Evolutionary conservation across 2,888 invertebrate genomes (phyloP).

Genomic region (Trisateles emortualis): DNA sequence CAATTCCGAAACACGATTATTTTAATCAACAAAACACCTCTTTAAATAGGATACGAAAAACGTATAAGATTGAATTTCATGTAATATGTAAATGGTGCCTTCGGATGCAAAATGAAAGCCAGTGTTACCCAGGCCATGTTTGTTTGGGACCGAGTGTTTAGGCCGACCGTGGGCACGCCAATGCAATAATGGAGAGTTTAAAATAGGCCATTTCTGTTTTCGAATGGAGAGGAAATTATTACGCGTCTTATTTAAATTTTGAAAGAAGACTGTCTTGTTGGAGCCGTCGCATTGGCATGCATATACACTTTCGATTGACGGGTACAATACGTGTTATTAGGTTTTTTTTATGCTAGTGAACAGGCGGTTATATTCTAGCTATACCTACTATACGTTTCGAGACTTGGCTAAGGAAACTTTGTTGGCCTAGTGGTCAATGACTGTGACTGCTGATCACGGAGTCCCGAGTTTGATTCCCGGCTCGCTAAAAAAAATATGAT

Average conservation of each 20-base stretch:
- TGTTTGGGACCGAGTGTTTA: conserved; percentile 48
- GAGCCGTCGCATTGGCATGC: no score
- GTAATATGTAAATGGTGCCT: conserved; percentile 45
- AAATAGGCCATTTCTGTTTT: neutral
- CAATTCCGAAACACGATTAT: no score
- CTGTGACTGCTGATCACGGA: no score
- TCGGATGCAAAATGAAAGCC: conserved; percentile 30
- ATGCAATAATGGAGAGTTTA: conserved; percentile 4
- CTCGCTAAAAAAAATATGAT: no score
- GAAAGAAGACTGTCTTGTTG: neutral
- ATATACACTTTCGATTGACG: no score
- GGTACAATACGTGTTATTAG: no score
- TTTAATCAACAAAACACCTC: neutral
- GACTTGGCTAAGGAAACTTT: no score
- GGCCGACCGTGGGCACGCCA: conserved; percentile 10
- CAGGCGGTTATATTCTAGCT: no score
- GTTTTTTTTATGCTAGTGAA: no score
- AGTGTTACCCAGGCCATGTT: conserved; percentile 27
- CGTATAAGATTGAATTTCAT: conserved; percentile 32
- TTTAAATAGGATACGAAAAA: conserved; percentile 24
- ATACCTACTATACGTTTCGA: no score
- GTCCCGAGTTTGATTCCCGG: no score
- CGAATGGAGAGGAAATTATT: conserved; percentile 2
- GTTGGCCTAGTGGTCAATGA: no score
- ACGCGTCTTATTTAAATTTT: neutral